Base-by-base conservation (phyloP, 2,888 invertebrate genomes). In the Vannuccia rotundouncinata region DNA sequence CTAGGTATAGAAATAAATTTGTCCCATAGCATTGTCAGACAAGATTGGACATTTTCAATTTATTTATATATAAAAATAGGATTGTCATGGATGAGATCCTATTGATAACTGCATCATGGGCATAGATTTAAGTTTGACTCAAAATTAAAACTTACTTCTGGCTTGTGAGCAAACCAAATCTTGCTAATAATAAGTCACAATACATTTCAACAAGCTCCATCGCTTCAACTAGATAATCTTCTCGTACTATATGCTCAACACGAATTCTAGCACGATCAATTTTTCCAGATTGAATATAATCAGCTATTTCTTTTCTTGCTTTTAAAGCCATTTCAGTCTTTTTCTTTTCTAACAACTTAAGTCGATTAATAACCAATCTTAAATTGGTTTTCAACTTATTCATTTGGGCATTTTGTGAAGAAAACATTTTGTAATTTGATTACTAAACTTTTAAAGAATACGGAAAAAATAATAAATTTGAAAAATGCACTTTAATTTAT, bases 131-230 rank as follows among this genome's bases (percentile, higher is more conserved):
- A n/a, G n/a, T n/a, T n/a, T n/a, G n/a, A 74, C 25, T 74, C n/a
- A 13, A 74, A 25, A 74, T 74, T n/a, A 74, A 74, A 25, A 31
- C 31, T 5, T 85, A 88, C 87, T 86, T 87, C 79, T 85, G 85
- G 60, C 85, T 85, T 77, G 87, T 94, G 79, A 99, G 92, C 10
- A 99, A 90, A 0, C 98, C 98, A 89, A 97, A 98, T 85, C 99
- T 91, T 0, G 99, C 98, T 79, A 99, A 89, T 74, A 99, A 88
- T 78, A 99, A 90, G 89, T 99, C 99, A 89, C 98, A 98, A 87
- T 95, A 99, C 96, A 99, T 98, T 90, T 99, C 99, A 0, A 99
- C 92, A 81, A 99, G 91, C 90, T 99, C 99, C 93, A 98, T 95
- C 0, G 98, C 98, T 89, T 99, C 99, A 0, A 99, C 97, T 89